Evolutionary conservation across 2,888 invertebrate genomes (phyloP).

Genomic region (Netelia melanura): DNA sequence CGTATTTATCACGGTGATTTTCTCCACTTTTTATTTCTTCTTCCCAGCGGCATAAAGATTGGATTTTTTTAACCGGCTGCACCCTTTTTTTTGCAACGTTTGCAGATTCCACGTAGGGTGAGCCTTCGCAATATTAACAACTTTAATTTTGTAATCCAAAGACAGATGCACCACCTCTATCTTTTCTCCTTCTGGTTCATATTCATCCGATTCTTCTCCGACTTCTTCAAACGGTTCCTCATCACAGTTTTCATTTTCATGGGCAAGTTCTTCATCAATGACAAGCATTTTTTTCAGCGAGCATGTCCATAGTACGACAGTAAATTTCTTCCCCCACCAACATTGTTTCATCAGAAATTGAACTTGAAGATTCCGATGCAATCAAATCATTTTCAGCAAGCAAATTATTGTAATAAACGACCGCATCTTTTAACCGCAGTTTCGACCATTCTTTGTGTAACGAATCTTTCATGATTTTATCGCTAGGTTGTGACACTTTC

Average conservation of each 20-base stretch:
- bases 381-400: no score
- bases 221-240: constrained; percentile 46
- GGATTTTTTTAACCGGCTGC: constrained; percentile 51
- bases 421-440: no score
- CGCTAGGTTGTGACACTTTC: no score
- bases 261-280: constrained; percentile 57
- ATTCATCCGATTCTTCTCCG: constrained; percentile 32
- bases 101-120: constrained; percentile 66
- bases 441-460: no score
- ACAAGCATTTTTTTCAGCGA: constrained; percentile 54
- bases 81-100: constrained; percentile 58
- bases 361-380: no score
- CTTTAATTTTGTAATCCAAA: constrained; percentile 55
- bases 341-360: no score
- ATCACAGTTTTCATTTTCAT: constrained; percentile 34
- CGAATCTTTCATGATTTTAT: no score
- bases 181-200: constrained; percentile 58
- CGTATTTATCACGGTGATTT: constrained; percentile 62
- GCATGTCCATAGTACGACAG: no score
- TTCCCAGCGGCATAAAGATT: constrained; percentile 59
- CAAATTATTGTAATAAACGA: no score
- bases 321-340: no score
- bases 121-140: constrained; percentile 42
- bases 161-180: neutral
- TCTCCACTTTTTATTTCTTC: constrained; percentile 62